A percentile compares a stretch with the other conserved stretches of the same genome.
phyloP scores from a whole-genome alignment of 2,888 invertebrate genomes.

The Asteroscopus sphinx region DNA sequence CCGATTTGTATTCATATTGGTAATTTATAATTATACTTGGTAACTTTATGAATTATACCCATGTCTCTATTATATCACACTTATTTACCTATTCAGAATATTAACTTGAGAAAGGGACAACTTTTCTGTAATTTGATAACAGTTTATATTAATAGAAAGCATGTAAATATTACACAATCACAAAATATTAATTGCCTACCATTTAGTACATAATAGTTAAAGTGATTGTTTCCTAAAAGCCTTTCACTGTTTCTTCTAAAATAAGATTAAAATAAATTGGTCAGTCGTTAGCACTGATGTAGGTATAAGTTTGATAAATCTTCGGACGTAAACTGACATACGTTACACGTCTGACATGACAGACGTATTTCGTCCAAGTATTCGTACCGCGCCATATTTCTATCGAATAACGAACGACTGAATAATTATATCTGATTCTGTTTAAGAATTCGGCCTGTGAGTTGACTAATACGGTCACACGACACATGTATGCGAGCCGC shows the following conservation, averaged over 20 bases:
- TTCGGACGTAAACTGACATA: constrained; percentile 22
- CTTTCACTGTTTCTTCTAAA: constrained; percentile 41
- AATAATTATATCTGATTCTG: constrained; percentile 60
- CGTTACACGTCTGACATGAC: constrained; percentile 36
- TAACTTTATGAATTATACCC: too few species aligned
- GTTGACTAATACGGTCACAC: constrained; percentile 56
- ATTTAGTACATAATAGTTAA: constrained; percentile 36
- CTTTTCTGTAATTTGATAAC: constrained; percentile 43
- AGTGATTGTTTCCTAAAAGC: constrained; percentile 35
- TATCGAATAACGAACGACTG: constrained; percentile 50
- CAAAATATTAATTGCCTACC: constrained; percentile 43
- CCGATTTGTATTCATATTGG: constrained; percentile 41
- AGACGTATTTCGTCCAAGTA: constrained; percentile 54
- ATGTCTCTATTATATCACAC: constrained; percentile 40
- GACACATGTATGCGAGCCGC: constrained; percentile 49
- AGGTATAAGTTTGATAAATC: constrained; percentile 21
- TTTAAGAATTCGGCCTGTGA: constrained; percentile 57
- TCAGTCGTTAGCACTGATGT: constrained; percentile 10
- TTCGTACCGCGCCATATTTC: constrained; percentile 56
- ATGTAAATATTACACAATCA: constrained; percentile 51
- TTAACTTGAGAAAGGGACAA: constrained; percentile 44
- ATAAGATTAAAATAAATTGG: constrained; percentile 20
- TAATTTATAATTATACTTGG: constrained; percentile 56
- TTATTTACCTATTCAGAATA: constrained; percentile 48
- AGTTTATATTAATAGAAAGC: constrained; percentile 49